phyloP scores from a whole-genome alignment of 2,797 vertebrate species.

The Falco biarmicus region DNA sequence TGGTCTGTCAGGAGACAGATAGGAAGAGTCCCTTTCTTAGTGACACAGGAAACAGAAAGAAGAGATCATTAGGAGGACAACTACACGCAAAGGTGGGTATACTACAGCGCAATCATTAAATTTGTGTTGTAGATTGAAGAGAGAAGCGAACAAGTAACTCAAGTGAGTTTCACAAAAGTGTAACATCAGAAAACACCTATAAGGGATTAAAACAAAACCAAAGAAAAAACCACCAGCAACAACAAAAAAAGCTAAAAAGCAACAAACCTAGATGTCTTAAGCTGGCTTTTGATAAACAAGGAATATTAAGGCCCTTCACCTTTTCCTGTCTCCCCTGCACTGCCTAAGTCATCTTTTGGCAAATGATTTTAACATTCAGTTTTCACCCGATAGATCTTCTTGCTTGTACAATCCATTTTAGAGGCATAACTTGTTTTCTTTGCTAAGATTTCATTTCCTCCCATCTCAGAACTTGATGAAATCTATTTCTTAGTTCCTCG shows the following conservation, averaged over 20 bases:
- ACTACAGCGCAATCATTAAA: neutral
- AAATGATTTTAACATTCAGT: constrained; percentile 77
- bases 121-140: neutral
- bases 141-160: neutral
- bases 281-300: constrained; percentile 56
- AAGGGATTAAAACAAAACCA: neutral
- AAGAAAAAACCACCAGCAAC: too few species aligned
- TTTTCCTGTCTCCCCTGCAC: constrained; percentile 51
- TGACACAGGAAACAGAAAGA: neutral
- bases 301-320: constrained; percentile 19
- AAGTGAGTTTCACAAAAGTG: neutral
- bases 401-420: constrained; percentile 75
- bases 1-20: neutral
- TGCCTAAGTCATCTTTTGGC: constrained; percentile 61
- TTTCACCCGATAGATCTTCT: constrained; percentile 73
- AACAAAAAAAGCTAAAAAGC: neutral
- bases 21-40: neutral
- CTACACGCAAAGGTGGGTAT: neutral
- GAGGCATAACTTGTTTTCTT: constrained; percentile 80
- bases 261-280: neutral
- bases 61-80: neutral
- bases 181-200: neutral
- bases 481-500: constrained; percentile 81
- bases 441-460: constrained; percentile 83
- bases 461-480: constrained; percentile 82